Conservation (phyloP, 1,140 invertebrate species). For the Bombus turneri region DNA sequence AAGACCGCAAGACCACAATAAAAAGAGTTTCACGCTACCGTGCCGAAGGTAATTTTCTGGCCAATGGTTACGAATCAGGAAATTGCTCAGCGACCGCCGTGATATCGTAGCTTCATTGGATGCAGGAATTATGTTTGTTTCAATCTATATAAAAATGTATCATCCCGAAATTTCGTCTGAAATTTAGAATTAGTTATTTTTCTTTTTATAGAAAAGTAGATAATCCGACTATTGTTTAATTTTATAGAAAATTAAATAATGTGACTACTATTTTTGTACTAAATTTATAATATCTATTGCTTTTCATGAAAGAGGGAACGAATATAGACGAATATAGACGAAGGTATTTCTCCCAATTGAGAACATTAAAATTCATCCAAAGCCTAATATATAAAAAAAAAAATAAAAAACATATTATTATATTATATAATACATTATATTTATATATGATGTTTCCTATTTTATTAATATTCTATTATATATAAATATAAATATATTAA, state of each 20-base stretch:
- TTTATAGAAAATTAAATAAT: background rate
- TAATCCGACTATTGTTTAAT: background rate
- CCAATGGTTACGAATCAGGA: background rate
- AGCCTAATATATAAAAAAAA: too few relatives aligned
- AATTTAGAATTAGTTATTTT: background rate
- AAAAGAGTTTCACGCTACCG: background rate
- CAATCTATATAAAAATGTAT: background rate
- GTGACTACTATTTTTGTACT: background rate
- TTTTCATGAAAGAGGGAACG: background rate
- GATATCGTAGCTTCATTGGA: background rate
- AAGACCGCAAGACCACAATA: background rate
- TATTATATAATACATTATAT: background rate
- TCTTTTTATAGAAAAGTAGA: background rate
- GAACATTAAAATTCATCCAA: too few relatives aligned
- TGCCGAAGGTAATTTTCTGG: conserved; percentile 24
- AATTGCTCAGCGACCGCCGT: background rate
- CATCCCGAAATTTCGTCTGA: background rate
- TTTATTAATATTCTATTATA: too few relatives aligned
- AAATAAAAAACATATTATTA: too few relatives aligned
- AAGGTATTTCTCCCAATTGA: too few relatives aligned
- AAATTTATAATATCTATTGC: background rate
- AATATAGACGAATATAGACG: background rate
- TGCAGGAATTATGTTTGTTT: background rate
- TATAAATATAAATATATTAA: background rate
- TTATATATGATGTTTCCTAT: too few relatives aligned